These are phyloP conservation scores for Poecilia latipinna DNA, from an alignment of 2,113 vertebrate genomes.

Conservation along the genomic window DNA sequence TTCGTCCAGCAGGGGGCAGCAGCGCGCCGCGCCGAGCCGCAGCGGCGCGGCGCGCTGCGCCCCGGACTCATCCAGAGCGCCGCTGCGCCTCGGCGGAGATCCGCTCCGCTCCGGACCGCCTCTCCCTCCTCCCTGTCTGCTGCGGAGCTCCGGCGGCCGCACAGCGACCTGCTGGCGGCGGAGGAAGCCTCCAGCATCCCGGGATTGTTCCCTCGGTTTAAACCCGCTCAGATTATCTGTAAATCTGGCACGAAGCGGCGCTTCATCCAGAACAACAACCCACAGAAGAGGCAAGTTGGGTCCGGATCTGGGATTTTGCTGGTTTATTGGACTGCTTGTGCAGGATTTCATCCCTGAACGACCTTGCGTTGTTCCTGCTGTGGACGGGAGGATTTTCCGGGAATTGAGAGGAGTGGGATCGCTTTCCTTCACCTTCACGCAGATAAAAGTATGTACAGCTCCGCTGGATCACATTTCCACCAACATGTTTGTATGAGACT, in stretches of 20 bases:
- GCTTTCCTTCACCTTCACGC: not conserved
- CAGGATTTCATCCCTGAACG: slow-evolving; percentile 43
- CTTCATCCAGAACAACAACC: not conserved
- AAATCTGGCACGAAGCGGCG: not conserved
- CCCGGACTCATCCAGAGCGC: slow-evolving; percentile 1
- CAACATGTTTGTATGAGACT: not conserved
- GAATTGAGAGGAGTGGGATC: slow-evolving; percentile 25
- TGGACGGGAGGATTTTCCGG: slow-evolving; percentile 5
- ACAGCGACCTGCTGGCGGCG: slow-evolving; percentile 15
- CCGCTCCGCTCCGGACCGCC: slow-evolving; percentile 5
- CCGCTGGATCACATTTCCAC: not conserved
- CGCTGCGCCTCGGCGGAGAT: slow-evolving; percentile 19
- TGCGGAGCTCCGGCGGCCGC: slow-evolving; percentile 4
- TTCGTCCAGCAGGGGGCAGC: not conserved
- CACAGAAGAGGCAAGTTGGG: slow-evolving; percentile 33
- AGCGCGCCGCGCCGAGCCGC: no score
- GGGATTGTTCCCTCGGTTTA: not conserved
- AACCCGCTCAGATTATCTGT: slow-evolving; percentile 3
- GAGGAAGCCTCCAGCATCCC: not conserved
- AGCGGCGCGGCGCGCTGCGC: not conserved
- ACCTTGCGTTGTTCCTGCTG: slow-evolving; percentile 47
- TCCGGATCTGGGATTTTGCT: slow-evolving; percentile 3
- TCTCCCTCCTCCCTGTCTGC: not conserved
- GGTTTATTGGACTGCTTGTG: not conserved
- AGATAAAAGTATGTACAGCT: slow-evolving; percentile 52